Conservation (phyloP, 2,113 vertebrate genomes). For the Cinclus cinclus region DNA sequence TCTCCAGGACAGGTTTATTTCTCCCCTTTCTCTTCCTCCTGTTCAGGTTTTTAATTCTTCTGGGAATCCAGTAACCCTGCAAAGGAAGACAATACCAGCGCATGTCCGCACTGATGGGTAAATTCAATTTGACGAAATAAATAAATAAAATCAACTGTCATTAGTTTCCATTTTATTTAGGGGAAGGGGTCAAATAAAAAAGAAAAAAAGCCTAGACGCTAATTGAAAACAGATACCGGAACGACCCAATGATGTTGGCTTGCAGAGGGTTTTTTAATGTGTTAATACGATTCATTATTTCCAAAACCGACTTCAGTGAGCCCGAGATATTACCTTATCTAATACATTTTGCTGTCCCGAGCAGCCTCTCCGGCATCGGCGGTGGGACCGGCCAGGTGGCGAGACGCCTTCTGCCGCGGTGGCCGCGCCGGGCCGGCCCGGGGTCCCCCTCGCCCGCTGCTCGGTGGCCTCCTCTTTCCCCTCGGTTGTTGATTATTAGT, state of each 20-base stretch:
- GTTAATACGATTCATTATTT: slow-evolving; percentile 85
- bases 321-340: slow-evolving; percentile 76
- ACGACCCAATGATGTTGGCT: slow-evolving; percentile 81
- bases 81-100: neutral
- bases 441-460: slow-evolving; percentile 35
- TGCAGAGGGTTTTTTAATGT: slow-evolving; percentile 78
- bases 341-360: slow-evolving; percentile 68
- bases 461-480: slow-evolving; percentile 71
- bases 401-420: neutral
- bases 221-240: slow-evolving; percentile 83
- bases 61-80: neutral
- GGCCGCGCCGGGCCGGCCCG: neutral
- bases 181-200: slow-evolving; percentile 80
- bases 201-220: slow-evolving; percentile 66
- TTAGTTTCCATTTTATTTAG: slow-evolving; percentile 85
- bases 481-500: slow-evolving; percentile 96
- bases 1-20: neutral
- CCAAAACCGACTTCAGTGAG: slow-evolving; percentile 76
- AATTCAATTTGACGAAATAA: slow-evolving; percentile 85
- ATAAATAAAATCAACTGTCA: slow-evolving; percentile 89
- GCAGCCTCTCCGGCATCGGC: slow-evolving; percentile 34
- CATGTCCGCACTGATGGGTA: slow-evolving; percentile 50
- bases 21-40: neutral
- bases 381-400: neutral
- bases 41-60: neutral